Conservation (phyloP, 2,888 invertebrate species). For the Anorthoa munda region DNA sequence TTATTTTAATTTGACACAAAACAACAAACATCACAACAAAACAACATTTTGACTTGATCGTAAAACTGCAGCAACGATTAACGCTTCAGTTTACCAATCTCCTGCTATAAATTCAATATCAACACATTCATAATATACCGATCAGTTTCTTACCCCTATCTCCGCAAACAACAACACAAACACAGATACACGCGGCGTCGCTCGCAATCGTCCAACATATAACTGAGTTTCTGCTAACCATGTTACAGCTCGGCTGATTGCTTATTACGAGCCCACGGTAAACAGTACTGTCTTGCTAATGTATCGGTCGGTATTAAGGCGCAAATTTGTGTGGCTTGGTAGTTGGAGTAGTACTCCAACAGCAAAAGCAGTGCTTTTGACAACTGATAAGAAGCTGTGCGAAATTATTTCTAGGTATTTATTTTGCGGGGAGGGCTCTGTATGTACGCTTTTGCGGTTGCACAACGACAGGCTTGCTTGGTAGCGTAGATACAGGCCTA, state of each 20-base stretch:
- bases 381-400: background rate
- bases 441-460: no score
- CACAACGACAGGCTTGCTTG: no score
- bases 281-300: constrained; percentile 49
- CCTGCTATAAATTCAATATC: constrained; percentile 4
- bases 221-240: constrained; percentile 52
- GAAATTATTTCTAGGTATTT: no score
- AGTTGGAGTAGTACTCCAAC: no score
- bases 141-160: constrained; percentile 8
- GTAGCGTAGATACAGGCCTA: no score
- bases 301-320: constrained; percentile 36
- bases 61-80: background rate
- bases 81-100: background rate
- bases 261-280: constrained; percentile 48
- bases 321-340: constrained; percentile 1
- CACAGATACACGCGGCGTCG: background rate
- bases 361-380: constrained; percentile 16
- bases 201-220: constrained; percentile 44
- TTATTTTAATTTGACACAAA: no score
- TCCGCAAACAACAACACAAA: constrained; percentile 21
- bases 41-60: no score
- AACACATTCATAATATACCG: background rate
- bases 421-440: no score
- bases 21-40: no score
- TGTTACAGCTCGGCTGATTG: constrained; percentile 49